These are phyloP conservation scores for Meleagris gallopavo DNA, from an alignment of 2,113 vertebrate genomes.

Conservation along the genomic window DNA sequence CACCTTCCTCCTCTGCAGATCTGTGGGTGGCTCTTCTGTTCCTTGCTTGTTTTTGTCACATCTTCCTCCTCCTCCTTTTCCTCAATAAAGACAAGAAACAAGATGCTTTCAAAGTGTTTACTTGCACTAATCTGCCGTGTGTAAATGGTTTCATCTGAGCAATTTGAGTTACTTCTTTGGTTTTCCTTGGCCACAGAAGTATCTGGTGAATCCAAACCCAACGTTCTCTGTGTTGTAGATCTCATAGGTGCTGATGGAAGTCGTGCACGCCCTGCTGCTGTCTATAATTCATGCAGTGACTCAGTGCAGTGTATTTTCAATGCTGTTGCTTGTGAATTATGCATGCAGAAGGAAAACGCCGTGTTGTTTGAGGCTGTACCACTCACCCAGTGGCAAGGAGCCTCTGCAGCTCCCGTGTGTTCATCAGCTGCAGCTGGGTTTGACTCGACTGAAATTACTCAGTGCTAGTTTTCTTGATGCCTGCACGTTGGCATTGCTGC, in stretches of 20 bases:
- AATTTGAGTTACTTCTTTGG: neutral
- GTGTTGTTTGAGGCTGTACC: conserved; percentile 37
- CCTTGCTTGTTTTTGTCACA: neutral
- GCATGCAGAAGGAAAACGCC: conserved; percentile 35
- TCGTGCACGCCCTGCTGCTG: neutral
- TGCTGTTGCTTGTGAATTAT: conserved; percentile 70
- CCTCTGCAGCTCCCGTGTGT: neutral
- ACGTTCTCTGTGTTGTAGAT: conserved; percentile 2
- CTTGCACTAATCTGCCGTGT: neutral
- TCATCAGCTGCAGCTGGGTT: neutral
- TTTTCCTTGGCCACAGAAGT: neutral
- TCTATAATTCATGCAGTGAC: conserved; percentile 64
- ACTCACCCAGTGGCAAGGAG: neutral
- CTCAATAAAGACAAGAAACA: neutral
- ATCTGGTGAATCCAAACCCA: conserved; percentile 8
- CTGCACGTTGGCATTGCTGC: neutral
- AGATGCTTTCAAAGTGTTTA: neutral
- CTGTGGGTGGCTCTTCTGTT: neutral
- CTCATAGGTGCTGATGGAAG: neutral
- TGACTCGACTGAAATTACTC: neutral
- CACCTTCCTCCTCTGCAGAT: neutral
- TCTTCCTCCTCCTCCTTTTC: neutral
- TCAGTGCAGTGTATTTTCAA: conserved; percentile 42
- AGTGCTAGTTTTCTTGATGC: neutral
- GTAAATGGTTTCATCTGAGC: neutral